Evolutionary conservation across 2,888 invertebrate species (phyloP), one percentile per base, ranked within the genome.

Genomic region (Orchesella flavescens): DNA sequence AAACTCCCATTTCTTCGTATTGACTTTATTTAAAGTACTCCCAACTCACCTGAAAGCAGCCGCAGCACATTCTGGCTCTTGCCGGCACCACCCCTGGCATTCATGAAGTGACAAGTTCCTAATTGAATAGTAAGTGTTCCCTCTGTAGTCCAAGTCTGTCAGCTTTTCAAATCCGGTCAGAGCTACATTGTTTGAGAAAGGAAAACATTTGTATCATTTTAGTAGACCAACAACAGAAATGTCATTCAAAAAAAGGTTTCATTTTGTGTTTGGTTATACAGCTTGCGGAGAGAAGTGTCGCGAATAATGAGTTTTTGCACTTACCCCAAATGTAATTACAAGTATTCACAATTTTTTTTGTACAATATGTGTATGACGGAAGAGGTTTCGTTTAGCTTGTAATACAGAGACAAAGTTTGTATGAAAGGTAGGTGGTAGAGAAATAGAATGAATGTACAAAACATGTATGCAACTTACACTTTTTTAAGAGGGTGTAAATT

Each of bases 1-100:
- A 4, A 7, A 7, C 7, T 34, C 34, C 34, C 34, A 34, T 34
- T 34, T 34, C 34, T 2, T 7, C 2, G 34, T 34, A 34, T 34
- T 34, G 2, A 7, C 7, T 34, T 49, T n/a, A 49, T 49, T 7
- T 49, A 7, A 49, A 49, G n/a, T 10, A 7, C 15, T 49, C n/a
- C 12, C 49, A 49, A 63, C 72, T 88, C 88, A 93, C 93, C 93
- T 93, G 90, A 97, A 97, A 2, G 96, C 95, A 5, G 96, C 97
- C 1, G 97, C 96, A 7, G 86, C 86, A 82, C 86, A 86, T 49
- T 86, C 89, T 95, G 96, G 89, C 71, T 97, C 97, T 90, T 97
- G 96, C 71, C 96, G 92, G 90, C 97, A 97, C 97, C 97, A 97
- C 46, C 96, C 96, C 90, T 97, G 96, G 90, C 97, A 97, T 91